Base-by-base conservation (phyloP, 2,113 vertebrate genomes). In the Campylomormyrus tamandua region DNA sequence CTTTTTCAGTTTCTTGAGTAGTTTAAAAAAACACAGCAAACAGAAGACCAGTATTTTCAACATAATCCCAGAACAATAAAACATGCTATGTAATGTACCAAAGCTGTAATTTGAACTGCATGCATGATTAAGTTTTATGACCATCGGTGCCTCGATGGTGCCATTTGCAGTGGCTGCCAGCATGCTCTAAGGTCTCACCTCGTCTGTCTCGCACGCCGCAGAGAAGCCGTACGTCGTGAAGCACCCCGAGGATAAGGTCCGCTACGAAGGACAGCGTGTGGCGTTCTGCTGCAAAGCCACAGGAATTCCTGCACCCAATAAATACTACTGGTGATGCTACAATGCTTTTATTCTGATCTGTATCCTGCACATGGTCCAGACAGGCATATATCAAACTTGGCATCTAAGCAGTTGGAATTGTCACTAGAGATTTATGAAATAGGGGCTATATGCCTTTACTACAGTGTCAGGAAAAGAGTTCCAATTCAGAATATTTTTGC, bases 211-310 rank as follows among this genome's bases (percentile, higher is more conserved):
- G 66, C 87, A 86, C 85, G 89, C 80, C 58, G 50, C 95, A 99
- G 98, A 97, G 92, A 98, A 97, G 92, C 98, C 98, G 0, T 96
- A 97, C 92, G 95, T 99, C 90, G 94, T 98, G 92, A 96, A 96
- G 93, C 97, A 99, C 91, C 98, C 98, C 0, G 95, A 97, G 94
- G 94, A 95, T 0, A 97, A 96, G 92, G 97, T 97, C 87, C 95
- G 96, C 46, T 95, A 95, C 35, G 96, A 94, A 2, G 97, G 98
- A 89, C 97, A 98, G 92, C 95, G 97, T 0, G 97, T 96, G 89
- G 95, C 95, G n/a, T 92, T 99, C 89, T 99, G 98, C 94, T 99
- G 98, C 95, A 95, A 96, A 91, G 98, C 98, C 31, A 95, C 94
- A 0, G 98, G 98, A 89, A 96, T 89, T 0, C 98, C 98, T 0